Base-by-base conservation (phyloP, 2,888 invertebrate genomes). In the Cryptosula pallasiana region DNA sequence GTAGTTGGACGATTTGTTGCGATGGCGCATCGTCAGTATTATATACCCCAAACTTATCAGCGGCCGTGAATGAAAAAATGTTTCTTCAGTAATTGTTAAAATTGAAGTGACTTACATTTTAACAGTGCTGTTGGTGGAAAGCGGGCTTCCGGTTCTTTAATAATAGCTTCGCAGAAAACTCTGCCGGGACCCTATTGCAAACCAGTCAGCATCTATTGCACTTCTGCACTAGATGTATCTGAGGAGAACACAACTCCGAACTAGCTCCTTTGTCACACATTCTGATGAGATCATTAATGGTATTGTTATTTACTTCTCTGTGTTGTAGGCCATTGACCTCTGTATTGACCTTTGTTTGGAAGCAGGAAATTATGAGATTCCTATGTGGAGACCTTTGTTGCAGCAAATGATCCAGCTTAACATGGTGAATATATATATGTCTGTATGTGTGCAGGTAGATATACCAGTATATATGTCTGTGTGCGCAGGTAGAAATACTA, bases 321-420 rank as follows among this genome's bases (percentile, higher is more conserved):
- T 25, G 57, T 57, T 57, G 5, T 32, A 63, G 63, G 63, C 63
- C 27, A 32, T 63, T 13, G 32, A 63, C 2, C 27, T 63, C 9
- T 63, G 27, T 34, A 32, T 32, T 29, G 63, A 63, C 63, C 32
- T 63, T 16, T 63, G 63, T 63, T 5, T 63, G 2, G 63, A 63
- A n/a, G 32, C 32, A 5, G 32, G 32, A 5, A 9, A 27, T 32
- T 63, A 63, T 63, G 63, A 63, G 3, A 32, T 63, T 5, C 3
- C n/a, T 13, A 63, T 27, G 63, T 63, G 63, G 63, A 27, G 32
- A 5, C 5, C 13, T 3, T 32, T 63, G 32, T 27, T 63, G 27
- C 63, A 63, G 25, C 63, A 63, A 34, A 20, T 63, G 9, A n/a
- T 63, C 5, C 25, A 63, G 63, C 63, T 63, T 27, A 63, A 32